Conservation (phyloP, 2,113 vertebrate genomes). For the Gnathonemus longibarbis region DNA sequence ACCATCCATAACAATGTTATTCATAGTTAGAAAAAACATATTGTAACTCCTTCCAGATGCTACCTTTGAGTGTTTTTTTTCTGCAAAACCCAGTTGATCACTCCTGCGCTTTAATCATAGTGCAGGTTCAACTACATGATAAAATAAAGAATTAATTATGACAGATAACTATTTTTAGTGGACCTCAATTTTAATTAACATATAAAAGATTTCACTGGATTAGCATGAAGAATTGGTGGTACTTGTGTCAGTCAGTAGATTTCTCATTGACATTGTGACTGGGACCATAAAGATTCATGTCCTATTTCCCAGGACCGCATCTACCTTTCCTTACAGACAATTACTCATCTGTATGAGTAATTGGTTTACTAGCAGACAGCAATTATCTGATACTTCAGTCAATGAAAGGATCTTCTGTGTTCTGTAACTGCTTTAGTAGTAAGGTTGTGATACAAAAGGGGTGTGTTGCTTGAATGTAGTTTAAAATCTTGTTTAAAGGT, state of each 20-base stretch:
- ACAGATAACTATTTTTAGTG: not conserved
- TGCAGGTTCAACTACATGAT: not conserved
- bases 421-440: not conserved
- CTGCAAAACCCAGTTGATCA: not conserved
- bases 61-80: not conserved
- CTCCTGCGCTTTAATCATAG: not conserved
- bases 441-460: not conserved
- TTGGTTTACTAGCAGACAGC: not conserved
- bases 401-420: not conserved
- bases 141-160: not conserved
- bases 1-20: not conserved
- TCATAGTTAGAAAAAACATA: not conserved
- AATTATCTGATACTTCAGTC: not conserved
- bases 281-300: not conserved
- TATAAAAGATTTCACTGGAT: not conserved
- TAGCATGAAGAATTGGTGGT: not conserved
- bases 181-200: not conserved
- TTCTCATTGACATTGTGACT: not conserved
- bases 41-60: not conserved
- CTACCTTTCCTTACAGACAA: not conserved
- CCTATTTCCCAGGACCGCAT: not conserved
- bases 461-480: not conserved
- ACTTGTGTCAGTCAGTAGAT: not conserved
- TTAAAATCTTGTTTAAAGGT: not conserved
- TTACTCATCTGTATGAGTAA: not conserved